A percentile compares a stretch with the other conserved stretches of the same genome.
phyloP scores from a whole-genome alignment of 2,888 invertebrate genomes.

The Tipula lateralis region DNA sequence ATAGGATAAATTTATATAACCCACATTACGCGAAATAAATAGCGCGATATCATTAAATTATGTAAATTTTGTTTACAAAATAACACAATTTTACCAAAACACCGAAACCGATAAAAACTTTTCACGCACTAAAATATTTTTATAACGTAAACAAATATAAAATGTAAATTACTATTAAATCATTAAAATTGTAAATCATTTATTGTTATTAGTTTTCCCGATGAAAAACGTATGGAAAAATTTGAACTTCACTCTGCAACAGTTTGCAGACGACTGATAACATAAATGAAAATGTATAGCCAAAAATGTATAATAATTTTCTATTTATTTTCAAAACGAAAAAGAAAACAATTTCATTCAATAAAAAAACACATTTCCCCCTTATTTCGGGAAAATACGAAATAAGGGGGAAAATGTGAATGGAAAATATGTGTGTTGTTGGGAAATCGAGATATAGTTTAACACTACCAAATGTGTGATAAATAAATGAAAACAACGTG shows the following conservation, averaged over 20 bases:
- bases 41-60: background rate
- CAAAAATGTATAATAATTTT: background rate
- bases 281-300: background rate
- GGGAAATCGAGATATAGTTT: background rate
- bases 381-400: background rate
- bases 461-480: background rate
- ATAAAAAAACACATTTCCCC: too few species aligned
- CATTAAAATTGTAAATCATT: background rate
- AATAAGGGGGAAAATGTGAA: background rate
- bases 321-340: background rate
- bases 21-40: background rate
- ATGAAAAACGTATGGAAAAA: background rate
- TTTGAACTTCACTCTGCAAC: slow-evolving; percentile 27
- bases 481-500: background rate
- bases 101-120: background rate
- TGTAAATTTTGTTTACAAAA: background rate
- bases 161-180: background rate
- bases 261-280: slow-evolving; percentile 28
- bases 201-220: background rate
- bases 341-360: background rate
- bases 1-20: background rate
- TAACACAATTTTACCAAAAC: background rate
- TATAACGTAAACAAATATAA: background rate
- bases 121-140: background rate
- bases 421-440: background rate